A percentile compares a stretch with the other conserved stretches of the same genome.
Evolutionary conservation across 2,797 vertebrate genomes (phyloP).

Genomic region (Enteromius unitaeniatus): DNA sequence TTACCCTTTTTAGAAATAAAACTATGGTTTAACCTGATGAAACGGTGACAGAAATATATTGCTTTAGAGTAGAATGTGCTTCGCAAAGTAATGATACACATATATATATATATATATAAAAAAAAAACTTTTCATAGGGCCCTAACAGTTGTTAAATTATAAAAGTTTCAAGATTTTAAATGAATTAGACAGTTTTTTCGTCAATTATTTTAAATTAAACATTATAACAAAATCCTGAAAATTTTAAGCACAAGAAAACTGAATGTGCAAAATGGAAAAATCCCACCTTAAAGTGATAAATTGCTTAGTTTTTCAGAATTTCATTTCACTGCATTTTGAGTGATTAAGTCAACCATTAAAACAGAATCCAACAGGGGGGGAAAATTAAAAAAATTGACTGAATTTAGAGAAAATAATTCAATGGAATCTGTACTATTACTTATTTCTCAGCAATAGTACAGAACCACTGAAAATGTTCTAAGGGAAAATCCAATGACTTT

Average conservation of each 20-base stretch:
- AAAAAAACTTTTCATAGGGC: too few relatives aligned
- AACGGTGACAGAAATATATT: neutral
- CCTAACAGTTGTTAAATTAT: too few relatives aligned
- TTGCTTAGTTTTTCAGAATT: neutral
- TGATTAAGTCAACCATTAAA: neutral
- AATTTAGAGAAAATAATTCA: too few relatives aligned
- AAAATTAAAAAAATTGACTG: neutral
- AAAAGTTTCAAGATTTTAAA: neutral
- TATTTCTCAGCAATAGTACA: neutral
- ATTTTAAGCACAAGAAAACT: neutral
- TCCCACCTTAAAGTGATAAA: neutral
- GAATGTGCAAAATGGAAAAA: neutral
- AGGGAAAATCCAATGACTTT: conserved; percentile 31
- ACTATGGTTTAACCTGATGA: neutral
- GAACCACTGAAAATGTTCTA: neutral
- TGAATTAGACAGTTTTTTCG: neutral
- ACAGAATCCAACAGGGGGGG: neutral
- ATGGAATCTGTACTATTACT: neutral
- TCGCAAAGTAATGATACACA: neutral
- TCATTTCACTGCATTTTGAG: neutral
- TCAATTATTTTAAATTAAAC: neutral
- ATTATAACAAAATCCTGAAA: neutral
- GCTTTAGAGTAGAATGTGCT: neutral
- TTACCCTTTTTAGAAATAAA: neutral
- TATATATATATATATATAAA: too few relatives aligned